Percentiles rank a stretch among this genome's conserved stretches.
phyloP scores from a whole-genome alignment of 2,797 vertebrate species.

The Delichon dasypus region DNA sequence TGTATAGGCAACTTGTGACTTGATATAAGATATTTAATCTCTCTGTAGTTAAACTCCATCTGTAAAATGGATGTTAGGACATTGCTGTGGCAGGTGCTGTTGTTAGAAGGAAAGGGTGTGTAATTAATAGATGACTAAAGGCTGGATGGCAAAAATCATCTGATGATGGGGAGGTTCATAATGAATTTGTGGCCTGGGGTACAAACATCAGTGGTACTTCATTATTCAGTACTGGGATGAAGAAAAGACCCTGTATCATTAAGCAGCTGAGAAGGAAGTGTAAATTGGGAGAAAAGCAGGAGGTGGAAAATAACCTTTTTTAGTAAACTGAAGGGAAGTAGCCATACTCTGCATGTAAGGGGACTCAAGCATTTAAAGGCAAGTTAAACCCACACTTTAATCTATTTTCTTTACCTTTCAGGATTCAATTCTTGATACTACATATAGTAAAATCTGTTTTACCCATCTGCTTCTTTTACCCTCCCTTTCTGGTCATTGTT shows the following conservation, averaged over 20 bases:
- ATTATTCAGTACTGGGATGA: constrained; percentile 23
- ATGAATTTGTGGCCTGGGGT: constrained; percentile 54
- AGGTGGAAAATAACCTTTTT: background rate
- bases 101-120: background rate
- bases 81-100: background rate
- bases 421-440: background rate
- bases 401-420: background rate
- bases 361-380: background rate
- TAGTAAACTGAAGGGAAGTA: background rate
- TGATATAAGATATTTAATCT: constrained; percentile 26
- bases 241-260: background rate
- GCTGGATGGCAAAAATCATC: constrained; percentile 42
- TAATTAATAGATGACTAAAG: constrained; percentile 58
- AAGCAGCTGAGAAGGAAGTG: background rate
- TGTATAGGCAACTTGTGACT: background rate
- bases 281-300: background rate
- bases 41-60: background rate
- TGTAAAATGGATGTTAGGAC: constrained; percentile 25
- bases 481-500: background rate
- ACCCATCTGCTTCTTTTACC: background rate
- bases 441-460: background rate
- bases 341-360: background rate
- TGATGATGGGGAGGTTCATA: constrained; percentile 6
- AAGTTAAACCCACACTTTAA: background rate
- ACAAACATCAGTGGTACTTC: constrained; percentile 43